Percentiles rank a stretch among this genome's conserved stretches.
These are phyloP conservation scores for Anomalospiza imberbis DNA, from an alignment of 2,797 vertebrate genomes.

Conservation along the genomic window DNA sequence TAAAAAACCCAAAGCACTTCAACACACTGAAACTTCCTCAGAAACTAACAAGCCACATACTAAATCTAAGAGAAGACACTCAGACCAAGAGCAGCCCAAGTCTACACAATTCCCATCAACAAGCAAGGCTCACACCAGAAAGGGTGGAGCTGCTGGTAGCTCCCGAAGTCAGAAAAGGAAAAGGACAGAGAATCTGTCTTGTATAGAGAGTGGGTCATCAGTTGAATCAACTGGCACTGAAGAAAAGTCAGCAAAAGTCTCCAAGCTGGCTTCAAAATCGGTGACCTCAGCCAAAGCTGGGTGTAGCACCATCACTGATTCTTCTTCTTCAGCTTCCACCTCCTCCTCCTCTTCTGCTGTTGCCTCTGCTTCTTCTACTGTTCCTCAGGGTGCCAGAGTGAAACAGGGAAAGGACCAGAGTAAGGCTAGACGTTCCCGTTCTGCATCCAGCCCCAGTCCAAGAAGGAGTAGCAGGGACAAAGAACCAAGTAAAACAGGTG, in stretches of 20 bases:
- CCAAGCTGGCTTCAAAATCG: slow-evolving; percentile 99
- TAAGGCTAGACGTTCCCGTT: slow-evolving; percentile 94
- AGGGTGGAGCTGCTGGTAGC: slow-evolving; percentile 86
- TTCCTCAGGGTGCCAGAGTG: slow-evolving; percentile 90
- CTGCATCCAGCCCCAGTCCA: slow-evolving; percentile 96
- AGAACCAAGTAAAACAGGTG: slow-evolving; percentile 91
- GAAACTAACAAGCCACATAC: slow-evolving; percentile 81
- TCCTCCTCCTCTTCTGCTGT: slow-evolving; percentile 95
- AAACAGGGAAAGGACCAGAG: slow-evolving; percentile 99
- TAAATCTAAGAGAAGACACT: slow-evolving; percentile 93
- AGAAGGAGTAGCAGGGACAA: slow-evolving; percentile 93
- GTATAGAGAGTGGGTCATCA: slow-evolving; percentile 88
- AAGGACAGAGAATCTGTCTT: slow-evolving; percentile 90
- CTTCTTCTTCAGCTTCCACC: slow-evolving; percentile 96
- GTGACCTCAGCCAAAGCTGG: slow-evolving; percentile 99
- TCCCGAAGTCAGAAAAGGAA: slow-evolving; percentile 94
- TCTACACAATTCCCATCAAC: slow-evolving; percentile 83
- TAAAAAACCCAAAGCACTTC: slow-evolving; percentile 93
- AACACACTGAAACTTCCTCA: slow-evolving; percentile 79
- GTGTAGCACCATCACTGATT: slow-evolving; percentile 99
- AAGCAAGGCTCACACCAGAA: slow-evolving; percentile 90
- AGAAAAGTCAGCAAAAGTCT: slow-evolving; percentile 96
- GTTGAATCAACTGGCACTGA: slow-evolving; percentile 90
- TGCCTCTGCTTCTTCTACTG: slow-evolving; percentile 84
- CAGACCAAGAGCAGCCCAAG: slow-evolving; percentile 84